Base-by-base conservation (phyloP, 2,113 vertebrate species). In the Vimba vimba region DNA sequence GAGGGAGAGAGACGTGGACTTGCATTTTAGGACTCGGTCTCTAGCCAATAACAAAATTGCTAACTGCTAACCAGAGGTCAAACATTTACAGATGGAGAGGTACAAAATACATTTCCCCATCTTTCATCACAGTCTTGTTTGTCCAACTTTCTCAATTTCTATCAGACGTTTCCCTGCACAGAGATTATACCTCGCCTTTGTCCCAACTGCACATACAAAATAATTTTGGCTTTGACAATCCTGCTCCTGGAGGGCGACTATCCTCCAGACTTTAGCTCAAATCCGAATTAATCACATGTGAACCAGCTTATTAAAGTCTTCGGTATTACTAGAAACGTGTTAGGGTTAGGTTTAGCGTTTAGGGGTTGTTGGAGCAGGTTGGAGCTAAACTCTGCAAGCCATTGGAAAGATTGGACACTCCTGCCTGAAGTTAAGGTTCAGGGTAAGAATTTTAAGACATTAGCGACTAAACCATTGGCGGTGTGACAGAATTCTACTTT, bases 11-110 rank as follows among this genome's bases (percentile, higher is more conserved):
- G 39, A 52, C 30, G n/a, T 87, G 86, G 62, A 55, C 73, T 30
- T 87, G 80, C 80, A 83, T 83, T 78, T 78, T 27, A 82, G 78
- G 21, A 52, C 25, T 17, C 23, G 4, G n/a, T 27, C 59, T 68
- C 80, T 69, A 30, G 64, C 33, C 19, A 71, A 73, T 68, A 50
- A 30, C 66, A 19, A 21, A 74, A 39, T 36, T 62, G 64, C 19
- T 33, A 73, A 80, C 52, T 39, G n/a, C 69, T 43, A 27, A 36
- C n/a, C 19, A 43, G 25, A 55, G 17, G 13, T 59, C 57, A 50
- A 33, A 55, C 45, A 25, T 45, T 86, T 80, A 76, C 57, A 66
- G 39, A 50, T 77, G n/a, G 12, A 64, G 19, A 6, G 10, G 30
- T 9, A 55, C 6, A 66, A 77, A 45, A n/a, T 0, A 27, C 6